Percentiles rank a stretch among this genome's conserved stretches.
Conservation (phyloP, 2,888 invertebrate species). For the Andrena minutula region DNA sequence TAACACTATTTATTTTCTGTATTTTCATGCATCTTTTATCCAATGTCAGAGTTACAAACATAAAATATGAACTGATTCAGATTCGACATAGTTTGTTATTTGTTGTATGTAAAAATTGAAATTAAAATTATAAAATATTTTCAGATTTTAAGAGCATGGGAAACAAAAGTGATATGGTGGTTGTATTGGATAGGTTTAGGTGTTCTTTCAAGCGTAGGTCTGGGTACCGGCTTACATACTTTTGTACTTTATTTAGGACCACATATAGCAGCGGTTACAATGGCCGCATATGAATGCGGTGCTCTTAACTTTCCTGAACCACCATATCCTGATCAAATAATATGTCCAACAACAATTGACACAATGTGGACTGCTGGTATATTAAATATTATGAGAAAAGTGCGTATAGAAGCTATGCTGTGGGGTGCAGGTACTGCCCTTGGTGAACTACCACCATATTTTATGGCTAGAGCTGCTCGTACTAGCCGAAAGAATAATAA, state of each 20-base stretch:
- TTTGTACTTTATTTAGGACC: constrained; percentile 99
- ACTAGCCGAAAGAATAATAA: constrained; percentile 84
- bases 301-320: constrained; percentile 98
- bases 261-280: constrained; percentile 98
- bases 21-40: too few species aligned
- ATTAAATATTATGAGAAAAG: constrained; percentile 97
- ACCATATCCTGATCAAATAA: constrained; percentile 99
- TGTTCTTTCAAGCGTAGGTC: constrained; percentile 97
- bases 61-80: neutral
- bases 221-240: constrained; percentile 99
- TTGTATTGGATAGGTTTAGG: constrained; percentile 97
- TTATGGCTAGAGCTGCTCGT: constrained; percentile 98
- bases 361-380: constrained; percentile 90
- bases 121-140: constrained; percentile 50
- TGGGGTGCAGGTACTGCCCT: constrained; percentile 99
- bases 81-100: neutral
- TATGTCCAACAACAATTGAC: constrained; percentile 93
- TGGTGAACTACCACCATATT: constrained; percentile 99
- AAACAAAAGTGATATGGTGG: constrained; percentile 89
- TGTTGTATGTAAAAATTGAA: neutral
- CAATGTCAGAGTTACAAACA: neutral
- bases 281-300: constrained; percentile 99
- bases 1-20: neutral
- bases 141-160: constrained; percentile 81
- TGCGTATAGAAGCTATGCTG: constrained; percentile 97